phyloP scores from a whole-genome alignment of 2,797 vertebrate genomes.

The Oceanodroma leucorhoa region DNA sequence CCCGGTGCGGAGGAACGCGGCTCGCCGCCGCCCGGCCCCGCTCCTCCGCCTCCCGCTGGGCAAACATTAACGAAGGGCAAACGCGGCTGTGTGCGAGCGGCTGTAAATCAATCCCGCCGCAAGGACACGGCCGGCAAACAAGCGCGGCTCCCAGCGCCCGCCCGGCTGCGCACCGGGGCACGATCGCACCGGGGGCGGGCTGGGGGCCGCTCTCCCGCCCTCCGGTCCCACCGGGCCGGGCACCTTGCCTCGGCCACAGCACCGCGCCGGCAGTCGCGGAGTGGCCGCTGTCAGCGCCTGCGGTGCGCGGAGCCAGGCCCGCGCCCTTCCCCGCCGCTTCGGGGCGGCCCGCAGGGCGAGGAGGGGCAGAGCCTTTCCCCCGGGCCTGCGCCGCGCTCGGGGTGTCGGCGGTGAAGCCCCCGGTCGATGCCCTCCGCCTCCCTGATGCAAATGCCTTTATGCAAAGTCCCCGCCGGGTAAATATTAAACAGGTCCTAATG shows the following conservation, averaged over 20 bases:
- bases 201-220: neutral
- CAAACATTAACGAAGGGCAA: constrained; percentile 90
- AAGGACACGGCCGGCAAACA: constrained; percentile 84
- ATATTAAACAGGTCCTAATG: constrained; percentile 56
- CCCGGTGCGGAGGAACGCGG: neutral
- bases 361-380: neutral
- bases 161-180: neutral
- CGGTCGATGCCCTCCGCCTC: constrained; percentile 8
- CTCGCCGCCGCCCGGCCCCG: neutral
- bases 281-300: neutral
- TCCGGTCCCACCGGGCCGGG: neutral
- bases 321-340: no score
- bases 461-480: constrained; percentile 18
- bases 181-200: no score
- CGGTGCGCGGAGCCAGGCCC: neutral
- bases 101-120: constrained; percentile 86
- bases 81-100: constrained; percentile 71
- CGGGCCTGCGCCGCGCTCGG: neutral
- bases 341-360: neutral
- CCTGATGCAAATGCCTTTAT: constrained; percentile 13
- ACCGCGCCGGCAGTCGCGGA: no score
- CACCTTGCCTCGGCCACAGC: neutral
- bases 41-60: constrained; percentile 65
- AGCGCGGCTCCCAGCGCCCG: neutral
- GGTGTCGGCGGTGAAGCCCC: neutral